These are phyloP conservation scores for Mystacides longicornis DNA, from an alignment of 2,888 invertebrate genomes.

Conservation along the genomic window DNA sequence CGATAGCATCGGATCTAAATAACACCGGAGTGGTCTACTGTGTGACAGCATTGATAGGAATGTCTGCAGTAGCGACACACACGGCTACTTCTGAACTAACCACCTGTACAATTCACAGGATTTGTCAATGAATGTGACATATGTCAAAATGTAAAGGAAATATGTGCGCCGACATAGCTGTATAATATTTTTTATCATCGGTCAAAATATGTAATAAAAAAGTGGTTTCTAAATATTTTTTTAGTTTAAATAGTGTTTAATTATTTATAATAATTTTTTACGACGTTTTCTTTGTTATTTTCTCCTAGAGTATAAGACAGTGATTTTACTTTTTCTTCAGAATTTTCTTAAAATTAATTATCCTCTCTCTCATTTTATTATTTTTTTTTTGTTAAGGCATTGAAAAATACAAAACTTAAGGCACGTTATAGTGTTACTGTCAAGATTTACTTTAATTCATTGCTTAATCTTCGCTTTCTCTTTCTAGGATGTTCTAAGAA, in stretches of 20 bases:
- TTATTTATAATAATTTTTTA: too few species aligned
- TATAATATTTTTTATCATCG: background rate
- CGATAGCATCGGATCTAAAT: background rate
- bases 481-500: too few species aligned
- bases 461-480: too few species aligned
- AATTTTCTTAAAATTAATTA: too few species aligned
- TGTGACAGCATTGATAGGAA: background rate
- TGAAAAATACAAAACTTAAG: too few species aligned
- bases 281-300: too few species aligned
- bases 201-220: background rate
- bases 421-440: too few species aligned
- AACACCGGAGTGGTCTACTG: background rate
- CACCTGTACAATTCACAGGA: background rate
- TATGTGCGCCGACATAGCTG: background rate
- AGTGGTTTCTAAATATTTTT: background rate
- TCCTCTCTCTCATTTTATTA: too few species aligned
- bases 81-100: background rate
- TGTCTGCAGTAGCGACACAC: background rate
- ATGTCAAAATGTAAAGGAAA: background rate
- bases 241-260: background rate
- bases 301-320: too few species aligned
- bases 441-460: too few species aligned
- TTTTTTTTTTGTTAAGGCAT: too few species aligned
- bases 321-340: too few species aligned
- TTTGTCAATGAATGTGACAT: background rate